These are phyloP conservation scores for Condylura cristata DNA, from an alignment of 2,113 vertebrate genomes.

Conservation along the genomic window DNA sequence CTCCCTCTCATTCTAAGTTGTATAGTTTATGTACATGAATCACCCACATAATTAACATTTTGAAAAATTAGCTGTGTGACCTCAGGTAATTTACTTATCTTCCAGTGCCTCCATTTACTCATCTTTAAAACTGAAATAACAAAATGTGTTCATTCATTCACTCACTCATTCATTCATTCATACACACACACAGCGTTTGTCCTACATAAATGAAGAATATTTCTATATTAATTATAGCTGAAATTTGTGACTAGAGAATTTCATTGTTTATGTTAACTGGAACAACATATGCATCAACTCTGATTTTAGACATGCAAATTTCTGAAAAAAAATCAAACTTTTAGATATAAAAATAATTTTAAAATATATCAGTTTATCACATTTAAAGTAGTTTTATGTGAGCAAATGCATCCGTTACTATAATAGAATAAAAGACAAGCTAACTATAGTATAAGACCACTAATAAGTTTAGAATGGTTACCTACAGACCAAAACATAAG, in stretches of 20 bases:
- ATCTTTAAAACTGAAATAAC: background rate
- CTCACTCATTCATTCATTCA: too few species aligned
- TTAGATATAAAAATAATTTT: background rate
- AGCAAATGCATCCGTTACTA: background rate
- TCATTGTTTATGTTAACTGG: background rate
- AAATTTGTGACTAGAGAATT: background rate
- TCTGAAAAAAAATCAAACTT: constrained; percentile 5
- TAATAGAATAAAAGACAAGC: background rate
- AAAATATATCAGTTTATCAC: background rate
- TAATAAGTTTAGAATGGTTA: background rate
- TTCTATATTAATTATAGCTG: background rate
- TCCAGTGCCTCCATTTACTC: background rate
- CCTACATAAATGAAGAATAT: background rate
- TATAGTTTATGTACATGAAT: background rate
- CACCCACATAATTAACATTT: background rate
- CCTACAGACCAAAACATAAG: background rate
- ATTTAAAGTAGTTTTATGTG: constrained; percentile 15
- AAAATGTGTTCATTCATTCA: background rate
- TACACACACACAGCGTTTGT: background rate
- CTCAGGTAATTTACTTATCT: background rate
- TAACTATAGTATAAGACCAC: background rate
- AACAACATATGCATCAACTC: background rate
- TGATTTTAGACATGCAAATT: background rate
- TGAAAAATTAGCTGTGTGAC: background rate
- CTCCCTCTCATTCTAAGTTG: background rate